Evolutionary conservation across 1,140 invertebrate species (phyloP).

Genomic region (Gryon sp.): DNA sequence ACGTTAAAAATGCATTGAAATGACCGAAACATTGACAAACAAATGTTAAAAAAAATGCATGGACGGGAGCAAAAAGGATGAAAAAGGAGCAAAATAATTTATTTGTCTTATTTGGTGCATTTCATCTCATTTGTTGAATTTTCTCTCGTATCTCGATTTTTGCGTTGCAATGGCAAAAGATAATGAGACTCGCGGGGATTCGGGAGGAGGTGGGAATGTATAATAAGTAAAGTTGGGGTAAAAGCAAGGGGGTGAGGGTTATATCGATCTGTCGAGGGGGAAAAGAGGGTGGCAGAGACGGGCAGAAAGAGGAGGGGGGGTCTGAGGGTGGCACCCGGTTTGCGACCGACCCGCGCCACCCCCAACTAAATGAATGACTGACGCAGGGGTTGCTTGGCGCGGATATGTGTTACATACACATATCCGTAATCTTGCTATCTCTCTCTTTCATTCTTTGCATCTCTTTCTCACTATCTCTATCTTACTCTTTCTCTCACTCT

Average conservation of each 20-base stretch:
- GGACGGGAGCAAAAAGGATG: too few species aligned
- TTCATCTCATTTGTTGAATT: slow-evolving; percentile 19
- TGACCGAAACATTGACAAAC: too few species aligned
- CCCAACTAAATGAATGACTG: slow-evolving; percentile 78
- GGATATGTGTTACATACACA: slow-evolving; percentile 56
- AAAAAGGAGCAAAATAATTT: too few species aligned
- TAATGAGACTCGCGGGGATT: slow-evolving; percentile 75
- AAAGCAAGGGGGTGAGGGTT: slow-evolving; percentile 69
- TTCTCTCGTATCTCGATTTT: slow-evolving; percentile 53
- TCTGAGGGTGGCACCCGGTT: slow-evolving; percentile 48
- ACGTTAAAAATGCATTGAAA: too few species aligned
- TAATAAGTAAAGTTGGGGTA: slow-evolving; percentile 74
- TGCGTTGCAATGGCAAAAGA: slow-evolving; percentile 80
- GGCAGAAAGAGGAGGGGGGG: too few species aligned
- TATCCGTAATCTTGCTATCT: slow-evolving; percentile 18
- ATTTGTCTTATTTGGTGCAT: not conserved
- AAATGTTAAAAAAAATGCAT: too few species aligned
- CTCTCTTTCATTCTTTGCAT: slow-evolving; percentile 6
- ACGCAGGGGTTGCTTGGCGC: slow-evolving; percentile 71
- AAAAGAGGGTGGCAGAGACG: slow-evolving; percentile 42
- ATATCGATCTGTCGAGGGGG: slow-evolving; percentile 50
- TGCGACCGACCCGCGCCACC: slow-evolving; percentile 57
- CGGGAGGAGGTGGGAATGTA: slow-evolving; percentile 70
- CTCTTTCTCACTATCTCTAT: too few species aligned
- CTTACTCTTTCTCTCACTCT: slow-evolving; percentile 15